phyloP scores from a whole-genome alignment of 2,113 vertebrate genomes.

The Lepidothrix coronata region DNA sequence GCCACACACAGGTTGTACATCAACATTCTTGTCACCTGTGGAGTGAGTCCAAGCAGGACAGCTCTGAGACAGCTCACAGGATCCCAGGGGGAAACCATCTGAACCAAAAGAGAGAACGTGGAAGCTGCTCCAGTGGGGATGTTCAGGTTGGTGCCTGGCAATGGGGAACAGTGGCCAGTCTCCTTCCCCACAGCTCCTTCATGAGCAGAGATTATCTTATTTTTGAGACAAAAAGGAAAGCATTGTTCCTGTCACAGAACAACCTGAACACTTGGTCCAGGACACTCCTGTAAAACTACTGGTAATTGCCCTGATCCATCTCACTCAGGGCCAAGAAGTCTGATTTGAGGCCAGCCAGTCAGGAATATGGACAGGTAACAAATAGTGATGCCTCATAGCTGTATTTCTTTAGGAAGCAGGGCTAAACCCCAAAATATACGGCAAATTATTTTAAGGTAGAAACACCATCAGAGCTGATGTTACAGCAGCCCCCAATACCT shows the following conservation, averaged over 20 bases:
- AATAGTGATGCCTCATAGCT: background rate
- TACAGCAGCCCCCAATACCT: background rate
- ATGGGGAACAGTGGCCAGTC: background rate
- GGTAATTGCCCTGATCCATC: background rate
- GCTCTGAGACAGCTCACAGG: background rate
- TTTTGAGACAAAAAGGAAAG: background rate
- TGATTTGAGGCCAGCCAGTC: background rate
- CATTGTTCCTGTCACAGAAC: background rate
- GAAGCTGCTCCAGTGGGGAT: background rate
- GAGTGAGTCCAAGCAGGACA: background rate
- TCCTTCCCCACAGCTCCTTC: background rate
- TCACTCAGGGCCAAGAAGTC: rapidly evolving
- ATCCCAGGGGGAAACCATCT: background rate
- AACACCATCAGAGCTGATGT: background rate
- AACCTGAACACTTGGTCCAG: background rate
- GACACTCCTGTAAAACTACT: background rate
- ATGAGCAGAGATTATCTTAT: background rate
- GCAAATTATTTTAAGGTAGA: background rate
- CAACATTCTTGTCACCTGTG: background rate
- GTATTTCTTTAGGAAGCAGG: background rate
- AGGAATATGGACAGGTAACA: background rate
- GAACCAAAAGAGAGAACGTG: background rate
- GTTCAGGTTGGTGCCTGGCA: background rate
- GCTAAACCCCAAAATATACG: background rate
- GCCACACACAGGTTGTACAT: background rate